Evolutionary conservation across 2,888 invertebrate species (phyloP), one percentile per base, ranked within the genome.

Genomic region (Dryobota labecula): DNA sequence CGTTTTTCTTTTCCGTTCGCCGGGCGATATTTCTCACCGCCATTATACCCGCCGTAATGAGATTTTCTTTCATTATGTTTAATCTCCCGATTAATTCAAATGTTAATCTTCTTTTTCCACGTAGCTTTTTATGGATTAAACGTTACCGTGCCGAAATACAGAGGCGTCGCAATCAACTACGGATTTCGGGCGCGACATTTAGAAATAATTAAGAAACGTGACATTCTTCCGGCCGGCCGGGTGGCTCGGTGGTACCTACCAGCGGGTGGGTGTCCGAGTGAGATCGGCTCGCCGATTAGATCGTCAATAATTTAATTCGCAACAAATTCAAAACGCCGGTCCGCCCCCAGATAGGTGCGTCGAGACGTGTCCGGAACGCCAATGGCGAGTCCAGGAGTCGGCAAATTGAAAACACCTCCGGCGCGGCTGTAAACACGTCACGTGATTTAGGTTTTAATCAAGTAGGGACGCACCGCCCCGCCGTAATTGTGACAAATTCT

Each of bases 391-490:
- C 92, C 90, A 92, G 93, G 90, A 94, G 93, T 94, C 93, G 93
- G 92, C 94, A 95, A 96, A 96, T 95, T 96, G 95, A 95, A 95
- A 95, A 96, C 95, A 95, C 95, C 95, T 95, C 94, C 92, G 94
- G 94, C 93, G 93, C 84, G 92, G 94, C 95, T 95, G 96, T 96
- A 96, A 95, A 96, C 96, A 95, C 95, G 96, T 95, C 96, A 95
- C 96, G 96, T 96, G 96, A 96, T 96, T 96, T 96, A 96, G 96
- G 95, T 95, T 96, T 96, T 96, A 96, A 96, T 96, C 96, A 96
- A 96, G 95, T 94, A 94, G 95, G 95, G 95, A 94, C 95, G 93
- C 94, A 89, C 93, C 92, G 91, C 92, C 93, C 93, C 89, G 92
- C 90, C 94, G 95, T 96, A 96, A 96, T 96, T 96, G 96, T 95